Conservation (phyloP, 2,888 invertebrate genomes). For the Pandemis corylana region DNA sequence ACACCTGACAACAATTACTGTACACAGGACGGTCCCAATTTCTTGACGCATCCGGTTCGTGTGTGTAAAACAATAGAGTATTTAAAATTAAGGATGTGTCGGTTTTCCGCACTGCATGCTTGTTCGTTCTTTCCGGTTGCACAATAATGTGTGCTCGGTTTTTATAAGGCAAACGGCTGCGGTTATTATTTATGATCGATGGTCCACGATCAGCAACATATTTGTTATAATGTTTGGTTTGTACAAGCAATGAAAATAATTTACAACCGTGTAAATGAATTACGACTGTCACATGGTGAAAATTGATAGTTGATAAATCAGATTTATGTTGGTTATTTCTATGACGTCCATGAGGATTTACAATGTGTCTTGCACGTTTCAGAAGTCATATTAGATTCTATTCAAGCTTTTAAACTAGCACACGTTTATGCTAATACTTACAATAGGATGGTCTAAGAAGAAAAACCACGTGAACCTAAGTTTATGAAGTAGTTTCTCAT, state of each 20-base stretch:
- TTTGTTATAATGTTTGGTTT: neutral
- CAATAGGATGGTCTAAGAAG: no score
- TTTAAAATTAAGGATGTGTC: conserved; percentile 51
- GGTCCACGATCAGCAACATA: neutral
- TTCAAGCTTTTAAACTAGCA: neutral
- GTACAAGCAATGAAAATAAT: conserved; percentile 1
- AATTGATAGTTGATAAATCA: neutral
- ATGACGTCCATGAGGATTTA: no score
- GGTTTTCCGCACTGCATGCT: conserved; percentile 47
- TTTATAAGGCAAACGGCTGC: neutral
- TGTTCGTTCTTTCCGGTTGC: conserved; percentile 45
- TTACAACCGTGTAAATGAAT: conserved; percentile 3
- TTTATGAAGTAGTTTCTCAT: neutral
- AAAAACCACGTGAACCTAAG: no score
- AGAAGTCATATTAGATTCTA: no score
- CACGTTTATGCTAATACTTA: neutral
- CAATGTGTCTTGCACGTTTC: no score
- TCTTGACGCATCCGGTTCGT: conserved; percentile 36
- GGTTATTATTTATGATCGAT: neutral
- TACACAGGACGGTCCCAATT: conserved; percentile 44
- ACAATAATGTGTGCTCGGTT: conserved; percentile 14
- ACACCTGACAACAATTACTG: conserved; percentile 32
- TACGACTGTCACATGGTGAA: neutral
- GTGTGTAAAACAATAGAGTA: conserved; percentile 54
- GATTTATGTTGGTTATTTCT: neutral